These are phyloP conservation scores for Anarrhichthys ocellatus DNA, from an alignment of 2,113 vertebrate genomes.

Conservation along the genomic window DNA sequence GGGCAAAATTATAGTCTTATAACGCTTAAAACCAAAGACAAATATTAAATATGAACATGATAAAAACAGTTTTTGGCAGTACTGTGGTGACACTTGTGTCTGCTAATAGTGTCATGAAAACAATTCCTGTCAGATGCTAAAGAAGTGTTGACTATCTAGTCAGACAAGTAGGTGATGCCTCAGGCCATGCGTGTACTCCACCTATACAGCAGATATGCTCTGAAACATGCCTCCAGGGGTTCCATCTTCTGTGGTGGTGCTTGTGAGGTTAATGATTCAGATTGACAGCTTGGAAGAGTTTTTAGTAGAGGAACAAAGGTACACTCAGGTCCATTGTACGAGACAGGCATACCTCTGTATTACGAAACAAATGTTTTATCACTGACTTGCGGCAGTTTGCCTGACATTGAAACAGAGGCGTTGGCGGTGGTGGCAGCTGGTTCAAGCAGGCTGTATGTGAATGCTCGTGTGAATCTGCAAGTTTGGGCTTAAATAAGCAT, in stretches of 20 bases:
- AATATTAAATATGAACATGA: background rate
- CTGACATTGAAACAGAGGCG: background rate
- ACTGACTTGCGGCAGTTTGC: constrained; percentile 30
- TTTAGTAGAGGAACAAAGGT: background rate
- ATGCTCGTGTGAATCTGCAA: background rate
- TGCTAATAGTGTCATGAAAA: background rate
- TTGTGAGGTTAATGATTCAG: background rate
- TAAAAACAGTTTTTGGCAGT: background rate
- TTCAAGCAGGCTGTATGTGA: background rate
- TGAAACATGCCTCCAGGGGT: background rate
- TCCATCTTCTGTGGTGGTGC: background rate
- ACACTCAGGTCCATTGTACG: background rate
- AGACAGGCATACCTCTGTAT: constrained; percentile 46
- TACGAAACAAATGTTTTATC: constrained; percentile 49
- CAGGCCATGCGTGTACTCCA: constrained; percentile 9
- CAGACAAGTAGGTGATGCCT: background rate
- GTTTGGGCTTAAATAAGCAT: background rate
- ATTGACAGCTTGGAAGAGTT: constrained; percentile 4
- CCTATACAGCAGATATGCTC: constrained; percentile 25
- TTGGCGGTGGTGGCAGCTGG: background rate
- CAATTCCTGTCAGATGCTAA: background rate
- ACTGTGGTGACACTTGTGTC: background rate
- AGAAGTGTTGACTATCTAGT: too few relatives aligned
- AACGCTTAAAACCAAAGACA: constrained; percentile 1
- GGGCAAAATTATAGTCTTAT: background rate